Conservation (phyloP, 2,113 vertebrate genomes). For the Seriola dumerili region DNA sequence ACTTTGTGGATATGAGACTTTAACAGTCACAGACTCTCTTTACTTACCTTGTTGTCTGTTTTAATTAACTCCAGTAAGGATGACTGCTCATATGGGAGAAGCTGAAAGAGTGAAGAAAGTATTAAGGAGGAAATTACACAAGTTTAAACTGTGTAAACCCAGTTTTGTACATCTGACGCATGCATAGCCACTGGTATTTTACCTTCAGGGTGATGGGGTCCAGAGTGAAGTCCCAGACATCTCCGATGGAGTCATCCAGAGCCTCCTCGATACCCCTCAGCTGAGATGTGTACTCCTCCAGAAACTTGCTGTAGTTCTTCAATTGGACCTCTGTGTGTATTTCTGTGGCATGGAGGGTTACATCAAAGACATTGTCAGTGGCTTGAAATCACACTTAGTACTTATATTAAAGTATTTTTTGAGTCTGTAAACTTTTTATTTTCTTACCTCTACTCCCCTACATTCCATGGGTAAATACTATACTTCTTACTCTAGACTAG, state of each 20-base stretch:
- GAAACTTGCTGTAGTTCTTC: conserved; percentile 96
- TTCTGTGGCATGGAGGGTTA: conserved; percentile 84
- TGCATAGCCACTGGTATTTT: neutral
- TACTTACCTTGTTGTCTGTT: conserved; percentile 96
- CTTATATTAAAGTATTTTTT: neutral
- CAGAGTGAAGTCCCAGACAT: conserved; percentile 98
- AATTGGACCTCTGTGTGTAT: conserved; percentile 98
- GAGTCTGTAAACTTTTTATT: neutral
- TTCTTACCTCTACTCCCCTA: neutral
- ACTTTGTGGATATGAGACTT: neutral
- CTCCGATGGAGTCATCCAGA: conserved; percentile 94
- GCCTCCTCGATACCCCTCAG: conserved; percentile 95
- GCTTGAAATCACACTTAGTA: neutral
- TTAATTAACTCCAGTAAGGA: conserved; percentile 96
- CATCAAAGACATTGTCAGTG: neutral
- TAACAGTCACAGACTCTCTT: neutral
- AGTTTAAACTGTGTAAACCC: neutral
- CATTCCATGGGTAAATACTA: neutral
- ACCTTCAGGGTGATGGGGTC: conserved; percentile 97
- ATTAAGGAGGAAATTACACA: conserved; percentile 11
- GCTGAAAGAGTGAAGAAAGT: conserved; percentile 79
- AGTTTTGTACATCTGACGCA: neutral
- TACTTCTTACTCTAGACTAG: neutral
- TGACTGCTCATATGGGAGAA: conserved; percentile 96
- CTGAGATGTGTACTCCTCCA: conserved; percentile 95